A percentile compares a stretch with the other conserved stretches of the same genome.
Conservation (phyloP, 2,113 vertebrate genomes). For the Nothocercus julius region DNA sequence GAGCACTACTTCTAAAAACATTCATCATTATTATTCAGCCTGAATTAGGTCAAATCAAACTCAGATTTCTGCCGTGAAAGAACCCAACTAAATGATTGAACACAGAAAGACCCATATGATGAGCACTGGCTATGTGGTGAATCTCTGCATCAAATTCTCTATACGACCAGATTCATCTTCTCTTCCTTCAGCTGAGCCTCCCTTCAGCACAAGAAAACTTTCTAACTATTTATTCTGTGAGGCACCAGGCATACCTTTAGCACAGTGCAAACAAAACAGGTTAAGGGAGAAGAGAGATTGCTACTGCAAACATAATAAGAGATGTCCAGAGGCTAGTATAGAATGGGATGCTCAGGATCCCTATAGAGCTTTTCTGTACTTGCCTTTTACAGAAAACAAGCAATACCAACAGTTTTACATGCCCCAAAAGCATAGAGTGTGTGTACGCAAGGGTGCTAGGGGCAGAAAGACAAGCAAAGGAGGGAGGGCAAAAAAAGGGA, state of each 20-base stretch:
- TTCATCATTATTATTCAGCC: conserved; percentile 17
- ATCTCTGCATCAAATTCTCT: background rate
- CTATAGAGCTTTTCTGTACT: background rate
- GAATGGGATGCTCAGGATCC: background rate
- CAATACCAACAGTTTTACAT: background rate
- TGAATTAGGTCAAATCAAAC: background rate
- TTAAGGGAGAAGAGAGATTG: background rate
- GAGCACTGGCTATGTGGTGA: background rate
- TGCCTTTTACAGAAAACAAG: background rate
- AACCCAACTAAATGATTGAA: background rate
- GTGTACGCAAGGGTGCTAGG: background rate
- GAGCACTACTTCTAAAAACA: conserved; percentile 42
- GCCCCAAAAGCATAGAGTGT: background rate
- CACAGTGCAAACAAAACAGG: conserved; percentile 13
- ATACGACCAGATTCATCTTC: background rate
- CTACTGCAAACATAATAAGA: background rate
- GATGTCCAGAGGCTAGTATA: background rate
- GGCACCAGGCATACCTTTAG: background rate
- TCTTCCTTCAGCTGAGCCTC: background rate
- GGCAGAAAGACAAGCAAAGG: background rate
- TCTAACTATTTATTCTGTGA: background rate
- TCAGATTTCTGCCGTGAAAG: background rate
- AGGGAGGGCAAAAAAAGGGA: background rate
- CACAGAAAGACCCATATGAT: background rate
- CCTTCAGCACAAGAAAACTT: background rate